Conservation (phyloP, 2,113 vertebrate species). For the Indicator indicator region DNA sequence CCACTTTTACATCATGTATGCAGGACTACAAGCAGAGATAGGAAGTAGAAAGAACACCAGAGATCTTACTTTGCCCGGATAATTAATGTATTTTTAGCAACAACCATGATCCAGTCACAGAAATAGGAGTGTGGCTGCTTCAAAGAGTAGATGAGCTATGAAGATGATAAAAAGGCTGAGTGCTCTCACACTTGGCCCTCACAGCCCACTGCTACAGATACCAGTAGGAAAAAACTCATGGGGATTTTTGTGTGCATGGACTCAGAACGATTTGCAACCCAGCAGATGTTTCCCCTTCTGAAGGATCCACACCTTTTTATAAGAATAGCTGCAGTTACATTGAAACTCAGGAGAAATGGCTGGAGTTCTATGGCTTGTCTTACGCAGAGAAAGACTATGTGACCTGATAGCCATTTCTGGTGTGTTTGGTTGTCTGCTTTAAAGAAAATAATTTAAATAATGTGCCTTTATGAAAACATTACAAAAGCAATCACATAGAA, state of each 20-base stretch:
- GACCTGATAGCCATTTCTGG: not conserved
- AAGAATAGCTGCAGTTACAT: not conserved
- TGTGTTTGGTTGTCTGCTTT: not conserved
- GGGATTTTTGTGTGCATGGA: not conserved
- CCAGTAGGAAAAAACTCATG: not conserved
- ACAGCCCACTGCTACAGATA: not conserved
- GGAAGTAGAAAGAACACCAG: not conserved
- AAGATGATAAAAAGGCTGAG: not conserved
- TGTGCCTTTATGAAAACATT: not conserved
- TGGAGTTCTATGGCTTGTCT: not conserved
- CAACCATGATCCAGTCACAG: not conserved
- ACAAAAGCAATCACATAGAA: not conserved
- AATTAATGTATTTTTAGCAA: not conserved
- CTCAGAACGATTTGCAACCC: accelerated
- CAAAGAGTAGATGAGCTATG: not conserved
- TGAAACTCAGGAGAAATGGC: not conserved
- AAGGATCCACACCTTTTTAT: not conserved
- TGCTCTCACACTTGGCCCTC: not conserved
- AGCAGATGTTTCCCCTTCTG: not conserved
- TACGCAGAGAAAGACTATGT: not conserved
- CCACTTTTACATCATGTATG: not conserved
- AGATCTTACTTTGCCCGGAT: not conserved
- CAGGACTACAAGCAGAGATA: not conserved
- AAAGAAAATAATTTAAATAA: not conserved
- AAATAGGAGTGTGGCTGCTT: not conserved